phyloP scores from a whole-genome alignment of 2,113 vertebrate genomes.

The Antechinus flavipes region DNA sequence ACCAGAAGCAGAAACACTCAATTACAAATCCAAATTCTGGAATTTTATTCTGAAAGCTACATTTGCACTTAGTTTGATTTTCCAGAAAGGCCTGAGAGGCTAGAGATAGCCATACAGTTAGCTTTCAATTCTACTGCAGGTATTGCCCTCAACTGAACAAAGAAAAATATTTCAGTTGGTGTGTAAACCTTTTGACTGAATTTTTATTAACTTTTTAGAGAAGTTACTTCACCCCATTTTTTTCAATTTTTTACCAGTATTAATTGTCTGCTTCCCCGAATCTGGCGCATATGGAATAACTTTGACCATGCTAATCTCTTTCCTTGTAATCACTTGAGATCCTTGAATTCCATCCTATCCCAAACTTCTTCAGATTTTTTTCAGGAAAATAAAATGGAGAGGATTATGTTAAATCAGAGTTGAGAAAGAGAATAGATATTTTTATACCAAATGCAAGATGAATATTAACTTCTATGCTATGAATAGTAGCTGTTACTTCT shows the following conservation, averaged over 20 bases:
- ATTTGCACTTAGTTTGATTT: background rate
- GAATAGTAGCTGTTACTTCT: background rate
- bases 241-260: background rate
- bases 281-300: background rate
- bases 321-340: background rate
- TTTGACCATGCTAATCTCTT: background rate
- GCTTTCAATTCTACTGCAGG: background rate
- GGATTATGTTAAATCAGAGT: background rate
- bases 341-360: background rate
- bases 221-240: background rate
- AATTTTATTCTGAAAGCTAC: background rate
- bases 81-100: background rate
- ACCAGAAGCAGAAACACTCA: background rate
- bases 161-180: no score
- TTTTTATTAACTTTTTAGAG: background rate
- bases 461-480: background rate
- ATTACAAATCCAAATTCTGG: background rate
- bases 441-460: background rate
- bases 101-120: background rate
- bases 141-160: background rate
- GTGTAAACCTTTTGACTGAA: background rate
- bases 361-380: background rate
- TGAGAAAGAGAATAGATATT: background rate
- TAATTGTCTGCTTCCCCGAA: background rate
- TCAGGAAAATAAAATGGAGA: background rate